A percentile compares a stretch with the other conserved stretches of the same genome.
Conservation (phyloP, 2,888 invertebrate species). For the Sinotaia quadrata region DNA sequence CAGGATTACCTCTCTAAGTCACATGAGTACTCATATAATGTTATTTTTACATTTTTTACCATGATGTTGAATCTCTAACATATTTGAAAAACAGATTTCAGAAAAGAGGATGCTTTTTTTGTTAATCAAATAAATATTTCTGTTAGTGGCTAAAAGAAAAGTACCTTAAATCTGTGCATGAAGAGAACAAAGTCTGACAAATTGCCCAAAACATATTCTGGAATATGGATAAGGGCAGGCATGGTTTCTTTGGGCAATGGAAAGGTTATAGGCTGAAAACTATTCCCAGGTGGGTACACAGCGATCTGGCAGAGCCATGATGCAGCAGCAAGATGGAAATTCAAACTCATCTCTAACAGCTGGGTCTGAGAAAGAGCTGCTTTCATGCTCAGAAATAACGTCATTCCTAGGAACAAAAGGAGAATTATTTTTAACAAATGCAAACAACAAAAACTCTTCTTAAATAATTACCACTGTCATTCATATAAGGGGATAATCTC, state of each 20-base stretch:
- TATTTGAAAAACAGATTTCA: no score
- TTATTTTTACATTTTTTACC: no score
- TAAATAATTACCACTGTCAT: neutral
- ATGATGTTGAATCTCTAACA: no score
- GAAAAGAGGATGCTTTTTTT: no score
- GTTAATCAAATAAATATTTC: neutral
- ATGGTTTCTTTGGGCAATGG: slow-evolving; percentile 65
- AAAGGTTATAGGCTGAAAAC: slow-evolving; percentile 61
- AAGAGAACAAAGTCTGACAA: slow-evolving; percentile 86
- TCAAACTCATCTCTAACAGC: slow-evolving; percentile 80
- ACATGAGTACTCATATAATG: no score
- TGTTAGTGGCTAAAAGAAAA: neutral
- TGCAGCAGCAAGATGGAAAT: slow-evolving; percentile 86
- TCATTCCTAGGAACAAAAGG: slow-evolving; percentile 58
- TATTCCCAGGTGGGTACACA: slow-evolving; percentile 58
- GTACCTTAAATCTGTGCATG: slow-evolving; percentile 68
- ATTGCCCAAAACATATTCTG: slow-evolving; percentile 92
- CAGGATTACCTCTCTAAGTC: no score
- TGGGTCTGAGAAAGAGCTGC: slow-evolving; percentile 84
- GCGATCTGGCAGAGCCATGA: slow-evolving; percentile 91
- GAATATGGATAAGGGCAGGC: slow-evolving; percentile 78
- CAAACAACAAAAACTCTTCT: no score
- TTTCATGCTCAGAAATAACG: slow-evolving; percentile 66
- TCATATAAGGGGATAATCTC: neutral
- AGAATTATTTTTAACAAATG: neutral